A percentile compares a stretch with the other conserved stretches of the same genome.
Evolutionary conservation across 2,888 invertebrate genomes (phyloP).

Genomic region (Ganaspis brasiliensis): DNA sequence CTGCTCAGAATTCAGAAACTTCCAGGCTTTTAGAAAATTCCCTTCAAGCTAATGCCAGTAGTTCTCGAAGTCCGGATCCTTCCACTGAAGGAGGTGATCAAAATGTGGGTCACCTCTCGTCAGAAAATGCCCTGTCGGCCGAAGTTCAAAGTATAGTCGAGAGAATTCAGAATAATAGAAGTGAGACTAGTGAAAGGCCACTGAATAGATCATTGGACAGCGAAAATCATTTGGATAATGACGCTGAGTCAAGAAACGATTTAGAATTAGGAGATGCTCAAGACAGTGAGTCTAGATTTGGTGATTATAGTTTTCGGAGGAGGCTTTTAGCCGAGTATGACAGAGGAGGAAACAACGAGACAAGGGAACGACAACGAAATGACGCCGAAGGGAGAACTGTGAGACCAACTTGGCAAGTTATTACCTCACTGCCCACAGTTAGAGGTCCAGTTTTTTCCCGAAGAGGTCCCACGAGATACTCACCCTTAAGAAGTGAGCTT

Average conservation of each 20-base stretch:
- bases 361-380: constrained; percentile 16
- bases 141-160: constrained; percentile 69
- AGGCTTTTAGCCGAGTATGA: constrained; percentile 5
- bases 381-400: neutral
- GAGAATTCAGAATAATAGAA: constrained; percentile 62
- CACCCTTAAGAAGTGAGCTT: constrained; percentile 53
- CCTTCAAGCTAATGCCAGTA: constrained; percentile 7
- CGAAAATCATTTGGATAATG: constrained; percentile 3
- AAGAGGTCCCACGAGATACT: constrained; percentile 49
- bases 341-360: neutral
- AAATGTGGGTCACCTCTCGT: constrained; percentile 18
- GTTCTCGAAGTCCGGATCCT: constrained; percentile 2
- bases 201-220: constrained; percentile 43
- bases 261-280: neutral
- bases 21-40: neutral
- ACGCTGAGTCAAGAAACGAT: constrained; percentile 15
- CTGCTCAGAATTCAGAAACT: neutral
- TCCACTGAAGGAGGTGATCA: neutral
- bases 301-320: neutral
- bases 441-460: constrained; percentile 47
- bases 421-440: constrained; percentile 24
- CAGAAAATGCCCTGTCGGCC: constrained; percentile 52
- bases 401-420: constrained; percentile 5
- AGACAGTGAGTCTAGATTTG: constrained; percentile 4
- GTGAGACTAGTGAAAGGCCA: constrained; percentile 46